Conservation (phyloP, 2,113 vertebrate species). For the Copsychus sechellarum region DNA sequence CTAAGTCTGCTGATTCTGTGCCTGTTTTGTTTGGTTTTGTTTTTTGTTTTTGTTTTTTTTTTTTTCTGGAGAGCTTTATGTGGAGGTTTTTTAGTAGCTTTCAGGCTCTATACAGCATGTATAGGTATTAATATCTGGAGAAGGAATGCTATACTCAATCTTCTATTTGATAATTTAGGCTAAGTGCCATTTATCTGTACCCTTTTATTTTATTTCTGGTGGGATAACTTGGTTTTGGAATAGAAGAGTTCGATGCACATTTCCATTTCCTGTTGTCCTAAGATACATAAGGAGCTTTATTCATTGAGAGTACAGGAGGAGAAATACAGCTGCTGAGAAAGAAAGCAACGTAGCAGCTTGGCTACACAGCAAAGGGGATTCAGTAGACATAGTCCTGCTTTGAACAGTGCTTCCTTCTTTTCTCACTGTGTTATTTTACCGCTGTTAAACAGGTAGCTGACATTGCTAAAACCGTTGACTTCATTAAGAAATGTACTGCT, state of each 20-base stretch:
- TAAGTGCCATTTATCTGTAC: neutral
- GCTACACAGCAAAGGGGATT: neutral
- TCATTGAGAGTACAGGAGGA: neutral
- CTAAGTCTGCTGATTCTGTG: neutral
- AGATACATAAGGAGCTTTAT: slow-evolving; percentile 7
- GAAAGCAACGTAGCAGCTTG: neutral
- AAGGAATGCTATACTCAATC: neutral
- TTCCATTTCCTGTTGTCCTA: slow-evolving; percentile 10
- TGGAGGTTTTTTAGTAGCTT: neutral
- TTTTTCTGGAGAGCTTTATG: neutral
- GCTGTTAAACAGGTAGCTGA: neutral
- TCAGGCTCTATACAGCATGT: neutral
- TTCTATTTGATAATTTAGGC: neutral
- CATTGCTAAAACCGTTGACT: neutral
- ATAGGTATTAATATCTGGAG: neutral
- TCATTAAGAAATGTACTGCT: neutral
- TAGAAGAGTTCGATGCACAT: neutral
- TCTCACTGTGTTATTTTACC: neutral
- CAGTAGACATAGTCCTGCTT: neutral
- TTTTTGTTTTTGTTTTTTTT: neutral
- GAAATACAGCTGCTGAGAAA: slow-evolving; percentile 33
- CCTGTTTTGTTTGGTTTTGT: neutral
- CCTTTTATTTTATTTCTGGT: neutral
- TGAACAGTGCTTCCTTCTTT: neutral
- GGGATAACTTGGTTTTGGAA: neutral